Conservation (phyloP, 1,140 invertebrate genomes). For the Anastatus disparis region DNA sequence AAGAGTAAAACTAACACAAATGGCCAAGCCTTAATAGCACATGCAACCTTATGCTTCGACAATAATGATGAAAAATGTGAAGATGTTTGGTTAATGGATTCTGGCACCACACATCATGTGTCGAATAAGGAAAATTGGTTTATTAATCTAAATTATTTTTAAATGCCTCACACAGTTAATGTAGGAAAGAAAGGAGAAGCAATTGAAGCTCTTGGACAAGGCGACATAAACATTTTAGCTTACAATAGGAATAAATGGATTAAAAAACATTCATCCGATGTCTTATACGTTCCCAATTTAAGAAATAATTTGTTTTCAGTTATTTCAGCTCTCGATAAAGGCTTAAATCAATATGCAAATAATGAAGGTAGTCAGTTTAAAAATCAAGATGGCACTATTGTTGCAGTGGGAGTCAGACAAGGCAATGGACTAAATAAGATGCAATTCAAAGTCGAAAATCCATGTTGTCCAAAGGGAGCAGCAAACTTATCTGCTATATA, state of each 20-base stretch:
- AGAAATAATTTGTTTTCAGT: slow-evolving; percentile 47
- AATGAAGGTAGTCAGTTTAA: slow-evolving; percentile 23
- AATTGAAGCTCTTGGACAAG: slow-evolving; percentile 27
- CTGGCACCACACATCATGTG: too few relatives aligned
- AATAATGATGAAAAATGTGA: too few relatives aligned
- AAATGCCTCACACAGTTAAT: too few relatives aligned
- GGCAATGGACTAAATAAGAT: slow-evolving; percentile 17
- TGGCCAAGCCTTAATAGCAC: too few relatives aligned
- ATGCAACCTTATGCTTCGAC: too few relatives aligned
- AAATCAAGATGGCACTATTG: slow-evolving; percentile 37
- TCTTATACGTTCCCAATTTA: slow-evolving; percentile 43
- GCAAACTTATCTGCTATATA: background rate
- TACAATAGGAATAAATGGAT: slow-evolving; percentile 35
- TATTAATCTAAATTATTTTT: too few relatives aligned
- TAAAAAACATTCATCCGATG: slow-evolving; percentile 33
- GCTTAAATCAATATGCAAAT: slow-evolving; percentile 42
- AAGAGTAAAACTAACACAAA: too few relatives aligned
- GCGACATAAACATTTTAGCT: slow-evolving; percentile 30
- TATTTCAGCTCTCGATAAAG: too few relatives aligned
- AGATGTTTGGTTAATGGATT: too few relatives aligned
- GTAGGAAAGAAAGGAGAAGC: too few relatives aligned
- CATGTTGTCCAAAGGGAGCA: background rate
- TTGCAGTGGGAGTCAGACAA: slow-evolving; percentile 37
- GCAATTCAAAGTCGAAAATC: slow-evolving; percentile 26
- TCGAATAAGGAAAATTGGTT: too few relatives aligned